A percentile compares a stretch with the other conserved stretches of the same genome.
These are phyloP conservation scores for Oryzias woworae DNA, from an alignment of 2,113 vertebrate genomes.

Conservation along the genomic window DNA sequence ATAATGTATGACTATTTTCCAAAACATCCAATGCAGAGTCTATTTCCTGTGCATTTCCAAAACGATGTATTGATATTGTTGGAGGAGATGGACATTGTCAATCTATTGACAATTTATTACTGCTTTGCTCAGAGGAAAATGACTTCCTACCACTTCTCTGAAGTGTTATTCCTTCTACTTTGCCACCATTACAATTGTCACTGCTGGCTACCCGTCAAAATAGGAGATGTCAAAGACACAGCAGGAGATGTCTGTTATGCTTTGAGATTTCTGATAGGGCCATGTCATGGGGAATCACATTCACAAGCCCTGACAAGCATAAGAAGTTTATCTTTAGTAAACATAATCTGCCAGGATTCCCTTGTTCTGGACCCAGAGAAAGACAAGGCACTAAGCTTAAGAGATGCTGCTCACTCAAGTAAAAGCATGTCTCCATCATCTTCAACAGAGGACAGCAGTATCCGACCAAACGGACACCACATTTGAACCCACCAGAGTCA, in stretches of 20 bases:
- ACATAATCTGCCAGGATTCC: constrained; percentile 24
- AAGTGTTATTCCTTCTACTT: constrained; percentile 51
- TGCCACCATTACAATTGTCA: constrained; percentile 51
- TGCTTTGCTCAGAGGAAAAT: constrained; percentile 51
- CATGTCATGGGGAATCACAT: constrained; percentile 52
- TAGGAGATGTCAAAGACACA: constrained; percentile 49
- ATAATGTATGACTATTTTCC: constrained; percentile 14
- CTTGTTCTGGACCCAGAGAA: not conserved
- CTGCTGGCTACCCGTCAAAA: constrained; percentile 48
- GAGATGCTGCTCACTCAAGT: constrained; percentile 9
- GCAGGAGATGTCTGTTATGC: constrained; percentile 49
- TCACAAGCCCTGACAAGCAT: constrained; percentile 42
- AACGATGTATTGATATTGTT: constrained; percentile 39
- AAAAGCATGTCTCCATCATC: constrained; percentile 3
- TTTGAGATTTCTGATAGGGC: constrained; percentile 37
- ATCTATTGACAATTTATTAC: constrained; percentile 62
- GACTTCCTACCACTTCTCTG: constrained; percentile 51
- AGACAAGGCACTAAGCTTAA: constrained; percentile 2
- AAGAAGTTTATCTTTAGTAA: constrained; percentile 45
- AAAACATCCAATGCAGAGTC: constrained; percentile 12
- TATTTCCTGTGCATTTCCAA: constrained; percentile 53
- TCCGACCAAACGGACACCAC: constrained; percentile 29
- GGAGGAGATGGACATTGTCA: constrained; percentile 49
- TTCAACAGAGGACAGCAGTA: not conserved
- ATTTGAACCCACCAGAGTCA: constrained; percentile 51